Percentiles rank a stretch among this genome's conserved stretches.
Evolutionary conservation across 1,140 invertebrate species (phyloP).

Genomic region (Drosophila sucinea): DNA sequence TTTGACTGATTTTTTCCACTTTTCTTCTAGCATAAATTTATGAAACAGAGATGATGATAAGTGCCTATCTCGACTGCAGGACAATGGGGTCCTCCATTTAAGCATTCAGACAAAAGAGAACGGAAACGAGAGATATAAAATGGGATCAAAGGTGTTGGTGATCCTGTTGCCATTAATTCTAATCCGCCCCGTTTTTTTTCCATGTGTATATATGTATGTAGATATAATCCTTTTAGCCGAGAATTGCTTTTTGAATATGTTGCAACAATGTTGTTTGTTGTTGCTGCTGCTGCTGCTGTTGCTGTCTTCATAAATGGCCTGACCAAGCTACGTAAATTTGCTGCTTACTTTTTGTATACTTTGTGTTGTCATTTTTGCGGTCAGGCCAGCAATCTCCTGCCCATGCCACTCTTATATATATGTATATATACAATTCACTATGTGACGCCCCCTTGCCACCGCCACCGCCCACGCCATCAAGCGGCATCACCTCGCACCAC

Average conservation of each 20-base stretch:
- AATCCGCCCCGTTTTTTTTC: neutral
- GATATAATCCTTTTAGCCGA: slow-evolving; percentile 52
- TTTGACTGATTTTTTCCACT: too few relatives aligned
- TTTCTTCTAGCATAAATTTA: too few relatives aligned
- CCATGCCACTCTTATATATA: slow-evolving; percentile 5
- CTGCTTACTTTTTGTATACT: slow-evolving; percentile 67
- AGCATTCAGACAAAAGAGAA: neutral
- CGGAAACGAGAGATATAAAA: too few relatives aligned
- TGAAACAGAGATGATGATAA: too few relatives aligned
- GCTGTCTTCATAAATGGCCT: slow-evolving; percentile 62
- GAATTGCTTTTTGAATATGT: slow-evolving; percentile 76
- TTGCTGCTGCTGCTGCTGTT: slow-evolving; percentile 44
- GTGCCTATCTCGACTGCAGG: too few relatives aligned
- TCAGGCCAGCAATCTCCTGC: slow-evolving; percentile 38
- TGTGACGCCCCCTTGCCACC: neutral
- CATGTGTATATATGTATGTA: slow-evolving; percentile 23
- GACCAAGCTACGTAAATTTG: slow-evolving; percentile 40
- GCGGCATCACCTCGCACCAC: neutral
- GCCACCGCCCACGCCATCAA: neutral
- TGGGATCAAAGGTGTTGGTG: too few relatives aligned
- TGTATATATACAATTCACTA: neutral
- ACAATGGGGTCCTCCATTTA: neutral
- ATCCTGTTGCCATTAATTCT: neutral
- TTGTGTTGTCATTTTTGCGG: slow-evolving; percentile 66
- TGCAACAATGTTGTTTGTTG: slow-evolving; percentile 45